A percentile compares a stretch with the other conserved stretches of the same genome.
These are phyloP conservation scores for Pectinophora gossypiella DNA, from an alignment of 1,140 invertebrate species.

Conservation along the genomic window DNA sequence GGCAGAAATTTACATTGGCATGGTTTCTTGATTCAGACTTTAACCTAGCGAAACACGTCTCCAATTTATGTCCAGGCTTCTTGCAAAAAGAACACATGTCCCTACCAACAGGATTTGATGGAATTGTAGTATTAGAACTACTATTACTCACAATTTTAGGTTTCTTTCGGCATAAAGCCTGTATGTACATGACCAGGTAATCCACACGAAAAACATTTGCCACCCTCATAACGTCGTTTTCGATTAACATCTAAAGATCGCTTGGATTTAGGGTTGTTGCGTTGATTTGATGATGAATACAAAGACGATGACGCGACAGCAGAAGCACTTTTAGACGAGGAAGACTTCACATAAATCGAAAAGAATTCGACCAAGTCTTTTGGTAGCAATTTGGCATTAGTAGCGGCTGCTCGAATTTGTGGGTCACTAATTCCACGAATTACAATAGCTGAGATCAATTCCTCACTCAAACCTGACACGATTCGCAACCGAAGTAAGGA, in stretches of 20 bases:
- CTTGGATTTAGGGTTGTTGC: no score
- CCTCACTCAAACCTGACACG: conserved; percentile 5
- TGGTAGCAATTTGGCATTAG: conserved; percentile 7
- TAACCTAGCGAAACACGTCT: conserved; percentile 1
- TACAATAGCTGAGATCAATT: no score
- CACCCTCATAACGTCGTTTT: neutral
- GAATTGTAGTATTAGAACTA: neutral
- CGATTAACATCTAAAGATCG: neutral
- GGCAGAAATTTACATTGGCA: conserved; percentile 3
- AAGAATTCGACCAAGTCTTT: no score
- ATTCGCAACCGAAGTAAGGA: conserved; percentile 2
- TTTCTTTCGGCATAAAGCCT: neutral
- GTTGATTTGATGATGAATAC: neutral
- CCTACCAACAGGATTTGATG: neutral
- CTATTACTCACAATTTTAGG: neutral
- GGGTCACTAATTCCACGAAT: conserved; percentile 7
- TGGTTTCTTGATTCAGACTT: neutral
- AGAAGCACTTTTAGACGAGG: neutral
- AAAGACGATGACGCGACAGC: no score
- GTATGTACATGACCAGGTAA: neutral
- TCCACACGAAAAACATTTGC: conserved; percentile 4
- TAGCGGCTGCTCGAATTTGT: conserved; percentile 6
- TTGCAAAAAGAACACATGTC: conserved; percentile 1
- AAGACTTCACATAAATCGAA: conserved; percentile 2
- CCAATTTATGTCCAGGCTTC: neutral